Base-by-base conservation (phyloP, 1,140 invertebrate species). In the Drosophila tropicalis region DNA sequence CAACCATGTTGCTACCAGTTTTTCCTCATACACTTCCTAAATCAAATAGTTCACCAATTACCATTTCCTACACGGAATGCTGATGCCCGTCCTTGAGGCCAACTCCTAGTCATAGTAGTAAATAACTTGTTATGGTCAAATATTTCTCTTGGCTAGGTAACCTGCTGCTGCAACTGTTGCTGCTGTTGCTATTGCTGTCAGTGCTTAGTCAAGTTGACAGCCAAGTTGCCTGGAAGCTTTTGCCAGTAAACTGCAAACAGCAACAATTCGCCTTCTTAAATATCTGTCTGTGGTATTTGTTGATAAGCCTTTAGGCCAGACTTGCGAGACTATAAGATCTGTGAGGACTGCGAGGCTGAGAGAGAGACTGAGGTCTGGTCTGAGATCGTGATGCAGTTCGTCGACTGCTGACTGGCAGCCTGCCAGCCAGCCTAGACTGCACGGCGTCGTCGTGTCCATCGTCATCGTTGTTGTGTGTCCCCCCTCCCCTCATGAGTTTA, bases 81-180 rank as follows among this genome's bases (percentile, higher is more conserved):
- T 58, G 54, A 51, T 51, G 41, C 77, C 77, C 80, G 84, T 89
- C 84, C 84, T 89, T 89, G 80, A 84, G 83, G 44, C 64, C 76
- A 65, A 81, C 69, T 69, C 79, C 81, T 77, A 60, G 73, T 87
- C 80, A 78, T 90, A 89, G 84, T 90, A 89, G 84, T 89, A 89
- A 89, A 89, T 89, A 89, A 89, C 84, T 89, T 84, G 84, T 87
- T 87, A 80, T 78, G 80, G 73, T 83, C 77, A 68, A 80, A 77
- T 83, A 81, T 72, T 75, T 85, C 62, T 73, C 29, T 29, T 6
- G 67, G 55, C 62, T 63, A 64, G 69, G 51, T 63, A 60, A 51
- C 19, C 63, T 32, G n/a, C 56, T 29, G 55, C 36, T 68, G 17
- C 10, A 22, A 17, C 60, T 22, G 10, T 17, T 39, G 56, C 12